Base-by-base conservation (phyloP, 2,113 vertebrate species). In the Marmota flaviventris region DNA sequence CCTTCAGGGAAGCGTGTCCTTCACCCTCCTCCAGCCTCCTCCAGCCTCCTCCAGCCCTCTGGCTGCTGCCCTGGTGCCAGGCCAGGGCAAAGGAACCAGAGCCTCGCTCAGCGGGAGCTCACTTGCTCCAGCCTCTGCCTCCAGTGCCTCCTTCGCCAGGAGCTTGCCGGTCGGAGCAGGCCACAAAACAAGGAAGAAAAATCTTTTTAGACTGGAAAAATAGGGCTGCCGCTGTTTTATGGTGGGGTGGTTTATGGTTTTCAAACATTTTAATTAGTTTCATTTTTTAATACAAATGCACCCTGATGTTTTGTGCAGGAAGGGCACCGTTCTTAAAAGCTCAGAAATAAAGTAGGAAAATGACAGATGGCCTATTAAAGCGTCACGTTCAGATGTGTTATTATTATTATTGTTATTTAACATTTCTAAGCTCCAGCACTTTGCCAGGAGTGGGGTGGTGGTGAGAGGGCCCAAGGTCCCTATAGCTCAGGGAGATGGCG, bases 351-450 rank as follows among this genome's bases (percentile, higher is more conserved):
- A 98, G 94, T 89, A 91, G 87, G 85, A 63, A 82, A 88, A 83
- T 97, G 97, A 98, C 93, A 95, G 93, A 97, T 97, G 0, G 95
- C 88, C 97, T 93, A 94, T 97, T 95, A 98, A 97, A 97, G 82
- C 27, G 8, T 97, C 96, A 96, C 70, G 37, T 39, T 85, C 95
- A 95, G 73, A 97, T 88, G 88, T 86, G 97, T 97, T 98, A 91
- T 97, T 97, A 97, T 98, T 97, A 97, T 97, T 97, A 79, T 97
- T 97, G 97, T 98, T 98, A 98, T 97, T 98, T 98, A 98, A 98
- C 98, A 96, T 93, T 97, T 93, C 85, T 97, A 45, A 97, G 89
- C 45, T 2, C 97, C 88, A 53, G 14, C 34, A 32, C 81, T 39
- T 90, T 92, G 91, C 93, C 51, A 0, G 56, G 73, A 85, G n/a